These are phyloP conservation scores for Thysanoteuthis rhombus DNA, from an alignment of 2,888 invertebrate species.

Conservation along the genomic window DNA sequence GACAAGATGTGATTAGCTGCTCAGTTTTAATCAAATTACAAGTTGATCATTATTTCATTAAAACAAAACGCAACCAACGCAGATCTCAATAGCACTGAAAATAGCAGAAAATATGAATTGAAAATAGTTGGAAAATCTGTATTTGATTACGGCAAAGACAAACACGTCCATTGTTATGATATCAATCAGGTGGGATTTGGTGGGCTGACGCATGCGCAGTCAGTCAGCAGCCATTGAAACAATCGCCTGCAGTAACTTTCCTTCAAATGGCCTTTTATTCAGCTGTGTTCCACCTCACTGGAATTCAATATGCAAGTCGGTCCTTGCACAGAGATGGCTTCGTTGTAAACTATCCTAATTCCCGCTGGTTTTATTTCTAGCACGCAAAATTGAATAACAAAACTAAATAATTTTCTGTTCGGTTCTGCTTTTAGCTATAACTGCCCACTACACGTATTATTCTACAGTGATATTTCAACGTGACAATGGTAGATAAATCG, in stretches of 20 bases:
- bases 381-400: neutral
- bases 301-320: neutral
- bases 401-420: neutral
- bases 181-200: neutral
- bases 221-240: neutral
- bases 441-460: neutral
- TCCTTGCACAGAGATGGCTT: neutral
- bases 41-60: neutral
- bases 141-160: neutral
- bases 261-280: neutral
- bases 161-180: neutral
- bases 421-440: neutral
- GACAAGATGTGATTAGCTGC: neutral
- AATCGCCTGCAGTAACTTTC: neutral
- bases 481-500: neutral
- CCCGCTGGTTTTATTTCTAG: neutral
- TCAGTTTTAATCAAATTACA: neutral
- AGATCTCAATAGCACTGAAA: neutral
- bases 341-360: neutral
- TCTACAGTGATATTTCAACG: neutral
- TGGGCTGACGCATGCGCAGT: neutral
- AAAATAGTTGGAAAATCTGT: neutral
- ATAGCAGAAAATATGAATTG: constrained; percentile 12
- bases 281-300: neutral
- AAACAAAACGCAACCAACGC: constrained; percentile 12